Evolutionary conservation across 2,888 invertebrate species (phyloP), one percentile per base, ranked within the genome.

Genomic region (Rosalia funebris): DNA sequence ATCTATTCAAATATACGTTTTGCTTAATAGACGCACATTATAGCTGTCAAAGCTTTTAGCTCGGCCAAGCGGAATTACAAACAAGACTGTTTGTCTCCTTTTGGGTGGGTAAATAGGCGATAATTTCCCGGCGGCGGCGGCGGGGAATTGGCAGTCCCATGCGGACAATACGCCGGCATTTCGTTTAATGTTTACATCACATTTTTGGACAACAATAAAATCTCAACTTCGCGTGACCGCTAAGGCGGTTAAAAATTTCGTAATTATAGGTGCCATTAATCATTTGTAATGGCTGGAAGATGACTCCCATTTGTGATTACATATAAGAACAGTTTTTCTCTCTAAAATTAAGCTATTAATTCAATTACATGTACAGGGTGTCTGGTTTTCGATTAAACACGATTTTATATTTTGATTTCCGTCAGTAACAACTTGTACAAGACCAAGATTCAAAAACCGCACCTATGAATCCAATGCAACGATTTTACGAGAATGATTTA

Each of bases 1-100:
- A 68, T 74, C 73, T 72, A 75, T 73, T 74, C 74, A 75, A 75
- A 73, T 72, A 71, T 69, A 64, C 74, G 71, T 73, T 67, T 67
- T 67, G 70, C 70, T 73, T 77, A 75, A 76, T 77, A 74, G 74
- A 72, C 65, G 68, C 70, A 71, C 73, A 74, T 76, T 75, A 75
- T 75, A 71, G 71, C 75, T 75, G 75, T 75, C 72, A 71, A 65
- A 71, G 66, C 70, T 68, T 68, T 70, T 65, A 70, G 62, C 66
- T 60, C 53, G 48, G 55, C 57, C 57, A 63, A 66, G 63, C 57
- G 62, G 63, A 63, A 66, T 62, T 60, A 63, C 62, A 60, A 57
- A 60, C 62, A 58, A 25, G 41, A 37, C 47, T 31, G 53, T 57
- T 45, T 57, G 52, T 20, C 4, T 34, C n/a, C 25, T 14, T 20